phyloP scores from a whole-genome alignment of 2,888 invertebrate species.

The Proisotoma minuta region DNA sequence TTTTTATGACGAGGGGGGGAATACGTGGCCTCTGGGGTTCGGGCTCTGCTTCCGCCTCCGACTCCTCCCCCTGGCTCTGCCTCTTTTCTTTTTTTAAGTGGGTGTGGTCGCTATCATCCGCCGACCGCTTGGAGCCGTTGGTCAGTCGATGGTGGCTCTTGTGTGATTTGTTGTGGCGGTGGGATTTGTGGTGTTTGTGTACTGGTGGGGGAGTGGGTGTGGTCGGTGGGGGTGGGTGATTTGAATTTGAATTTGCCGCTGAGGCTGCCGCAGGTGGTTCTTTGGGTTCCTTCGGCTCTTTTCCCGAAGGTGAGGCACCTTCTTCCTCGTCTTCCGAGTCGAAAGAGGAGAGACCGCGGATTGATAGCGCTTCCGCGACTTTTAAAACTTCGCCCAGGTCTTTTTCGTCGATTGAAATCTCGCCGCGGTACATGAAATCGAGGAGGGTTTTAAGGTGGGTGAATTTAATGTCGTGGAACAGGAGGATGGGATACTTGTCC shows the following conservation, averaged over 20 bases:
- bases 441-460: conserved; percentile 45
- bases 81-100: too few species aligned
- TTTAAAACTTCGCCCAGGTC: conserved; percentile 47
- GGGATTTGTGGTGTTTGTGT: too few species aligned
- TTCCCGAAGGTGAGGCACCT: not conserved
- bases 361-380: conserved; percentile 46
- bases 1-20: conserved; percentile 23
- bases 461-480: conserved; percentile 47
- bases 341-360: conserved; percentile 46
- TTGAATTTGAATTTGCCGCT: conserved; percentile 11
- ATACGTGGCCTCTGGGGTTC: too few species aligned
- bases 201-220: too few species aligned
- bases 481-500: conserved; percentile 45
- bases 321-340: conserved; percentile 47
- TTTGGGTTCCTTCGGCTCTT: too few species aligned
- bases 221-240: conserved; percentile 23
- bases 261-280: too few species aligned
- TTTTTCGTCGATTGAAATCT: conserved; percentile 47
- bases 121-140: too few species aligned
- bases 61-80: too few species aligned
- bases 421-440: conserved; percentile 47
- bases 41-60: too few species aligned
- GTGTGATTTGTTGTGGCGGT: conserved; percentile 8
- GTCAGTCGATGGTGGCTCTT: conserved; percentile 11
- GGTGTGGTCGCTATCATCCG: too few species aligned